These are phyloP conservation scores for Ochlodes sylvanus DNA, from an alignment of 2,888 invertebrate genomes.

Conservation along the genomic window DNA sequence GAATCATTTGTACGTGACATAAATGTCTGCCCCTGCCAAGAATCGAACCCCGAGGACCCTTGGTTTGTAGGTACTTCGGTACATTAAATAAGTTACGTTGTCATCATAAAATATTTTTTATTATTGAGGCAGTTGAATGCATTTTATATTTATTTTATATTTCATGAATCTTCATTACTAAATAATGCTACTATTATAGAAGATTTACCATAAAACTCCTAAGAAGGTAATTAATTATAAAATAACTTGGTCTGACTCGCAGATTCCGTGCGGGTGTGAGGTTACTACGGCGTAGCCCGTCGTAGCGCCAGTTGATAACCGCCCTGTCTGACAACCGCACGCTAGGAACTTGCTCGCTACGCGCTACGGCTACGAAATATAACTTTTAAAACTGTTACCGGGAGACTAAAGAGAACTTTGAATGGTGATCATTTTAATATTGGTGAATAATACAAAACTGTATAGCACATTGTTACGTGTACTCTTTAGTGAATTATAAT, in stretches of 20 bases:
- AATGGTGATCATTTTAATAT: background rate
- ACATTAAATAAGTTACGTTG: too few relatives aligned
- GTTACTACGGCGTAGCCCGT: conserved; percentile 58
- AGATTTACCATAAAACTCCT: background rate
- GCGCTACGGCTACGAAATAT: conserved; percentile 46
- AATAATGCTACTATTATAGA: background rate
- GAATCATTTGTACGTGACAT: too few relatives aligned
- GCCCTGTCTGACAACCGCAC: conserved; percentile 62
- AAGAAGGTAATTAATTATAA: conserved; percentile 1
- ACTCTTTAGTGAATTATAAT: background rate
- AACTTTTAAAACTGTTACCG: conserved; percentile 44
- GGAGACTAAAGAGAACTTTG: conserved; percentile 3
- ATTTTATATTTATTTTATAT: too few relatives aligned
- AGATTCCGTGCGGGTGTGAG: conserved; percentile 16
- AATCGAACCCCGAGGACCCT: too few relatives aligned
- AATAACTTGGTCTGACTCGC: conserved; percentile 4
- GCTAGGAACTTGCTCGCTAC: conserved; percentile 50
- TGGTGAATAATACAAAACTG: conserved; percentile 12
- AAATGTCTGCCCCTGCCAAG: too few relatives aligned
- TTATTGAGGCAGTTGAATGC: too few relatives aligned
- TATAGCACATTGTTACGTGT: background rate
- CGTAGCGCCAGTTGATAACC: conserved; percentile 71
- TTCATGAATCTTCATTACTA: too few relatives aligned
- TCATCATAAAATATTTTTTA: too few relatives aligned
- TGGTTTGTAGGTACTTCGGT: too few relatives aligned